A percentile compares a stretch with the other conserved stretches of the same genome.
Evolutionary conservation across 2,113 vertebrate species (phyloP).

Genomic region (Semnornis frantzii): DNA sequence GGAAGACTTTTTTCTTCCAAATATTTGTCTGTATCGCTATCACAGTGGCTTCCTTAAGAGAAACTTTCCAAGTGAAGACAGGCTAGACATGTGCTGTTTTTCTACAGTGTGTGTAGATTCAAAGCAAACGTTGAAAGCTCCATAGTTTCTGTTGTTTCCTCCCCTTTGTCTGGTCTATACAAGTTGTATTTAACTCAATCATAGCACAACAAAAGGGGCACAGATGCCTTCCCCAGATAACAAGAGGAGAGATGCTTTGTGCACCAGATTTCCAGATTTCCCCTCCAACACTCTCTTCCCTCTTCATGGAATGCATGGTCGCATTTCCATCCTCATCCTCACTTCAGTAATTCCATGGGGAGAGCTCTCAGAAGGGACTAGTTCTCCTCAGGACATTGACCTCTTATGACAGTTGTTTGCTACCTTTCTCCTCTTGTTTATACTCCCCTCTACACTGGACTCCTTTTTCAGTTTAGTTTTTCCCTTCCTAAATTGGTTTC

Average conservation of each 20-base stretch:
- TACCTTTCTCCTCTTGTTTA: not conserved
- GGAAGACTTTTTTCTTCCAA: slow-evolving; percentile 33
- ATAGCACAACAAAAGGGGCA: not conserved
- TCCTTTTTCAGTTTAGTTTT: not conserved
- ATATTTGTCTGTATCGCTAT: slow-evolving; percentile 35
- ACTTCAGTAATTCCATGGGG: fast-evolving
- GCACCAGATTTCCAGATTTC: not conserved
- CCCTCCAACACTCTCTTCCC: not conserved
- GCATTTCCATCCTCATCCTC: not conserved
- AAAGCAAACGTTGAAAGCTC: not conserved
- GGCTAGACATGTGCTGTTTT: not conserved
- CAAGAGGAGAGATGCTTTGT: not conserved
- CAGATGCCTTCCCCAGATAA: not conserved
- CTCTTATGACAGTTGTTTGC: not conserved
- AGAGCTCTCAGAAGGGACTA: not conserved
- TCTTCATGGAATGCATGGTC: fast-evolving
- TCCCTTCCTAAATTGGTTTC: not conserved
- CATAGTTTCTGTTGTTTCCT: not conserved
- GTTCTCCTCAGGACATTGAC: not conserved
- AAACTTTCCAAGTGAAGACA: not conserved
- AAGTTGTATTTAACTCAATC: not conserved
- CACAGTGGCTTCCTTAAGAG: slow-evolving; percentile 20
- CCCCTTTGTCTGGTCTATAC: not conserved
- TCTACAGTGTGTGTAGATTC: no score
- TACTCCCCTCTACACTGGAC: not conserved